A percentile compares a stretch with the other conserved stretches of the same genome.
These are phyloP conservation scores for Furcula furcula DNA, from an alignment of 2,888 invertebrate genomes.

Conservation along the genomic window DNA sequence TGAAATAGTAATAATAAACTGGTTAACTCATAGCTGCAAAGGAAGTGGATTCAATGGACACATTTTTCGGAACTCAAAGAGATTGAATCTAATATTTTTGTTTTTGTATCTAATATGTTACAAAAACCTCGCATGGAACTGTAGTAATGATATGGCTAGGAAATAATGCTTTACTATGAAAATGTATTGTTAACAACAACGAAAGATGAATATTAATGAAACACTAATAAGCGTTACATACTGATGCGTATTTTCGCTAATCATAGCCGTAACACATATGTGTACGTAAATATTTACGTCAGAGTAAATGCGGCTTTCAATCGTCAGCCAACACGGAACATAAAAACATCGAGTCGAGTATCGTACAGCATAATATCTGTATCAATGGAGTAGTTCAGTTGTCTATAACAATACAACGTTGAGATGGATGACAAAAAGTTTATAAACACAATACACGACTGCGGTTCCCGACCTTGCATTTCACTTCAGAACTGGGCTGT, in stretches of 20 bases:
- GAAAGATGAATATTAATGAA: slow-evolving; percentile 37
- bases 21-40: too few relatives aligned
- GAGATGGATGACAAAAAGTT: slow-evolving; percentile 71
- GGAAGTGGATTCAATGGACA: too few relatives aligned
- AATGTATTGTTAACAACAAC: slow-evolving; percentile 28
- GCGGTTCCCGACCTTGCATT: slow-evolving; percentile 66
- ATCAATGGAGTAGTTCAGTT: slow-evolving; percentile 65
- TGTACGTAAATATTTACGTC: too few relatives aligned
- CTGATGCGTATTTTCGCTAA: slow-evolving; percentile 42
- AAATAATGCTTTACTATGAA: too few relatives aligned
- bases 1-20: too few relatives aligned
- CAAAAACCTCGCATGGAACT: too few relatives aligned
- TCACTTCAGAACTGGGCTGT: slow-evolving; percentile 65
- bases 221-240: slow-evolving; percentile 39
- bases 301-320: slow-evolving; percentile 59
- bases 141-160: too few relatives aligned
- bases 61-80: too few relatives aligned
- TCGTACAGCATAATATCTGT: slow-evolving; percentile 66
- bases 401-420: slow-evolving; percentile 59
- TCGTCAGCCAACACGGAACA: slow-evolving; percentile 62
- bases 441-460: slow-evolving; percentile 65
- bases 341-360: slow-evolving; percentile 52
- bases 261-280: slow-evolving; percentile 46
- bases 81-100: too few relatives aligned
- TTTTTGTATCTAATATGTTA: too few relatives aligned